Conservation (phyloP, 2,797 vertebrate species). For the Lacerta bilineata region DNA sequence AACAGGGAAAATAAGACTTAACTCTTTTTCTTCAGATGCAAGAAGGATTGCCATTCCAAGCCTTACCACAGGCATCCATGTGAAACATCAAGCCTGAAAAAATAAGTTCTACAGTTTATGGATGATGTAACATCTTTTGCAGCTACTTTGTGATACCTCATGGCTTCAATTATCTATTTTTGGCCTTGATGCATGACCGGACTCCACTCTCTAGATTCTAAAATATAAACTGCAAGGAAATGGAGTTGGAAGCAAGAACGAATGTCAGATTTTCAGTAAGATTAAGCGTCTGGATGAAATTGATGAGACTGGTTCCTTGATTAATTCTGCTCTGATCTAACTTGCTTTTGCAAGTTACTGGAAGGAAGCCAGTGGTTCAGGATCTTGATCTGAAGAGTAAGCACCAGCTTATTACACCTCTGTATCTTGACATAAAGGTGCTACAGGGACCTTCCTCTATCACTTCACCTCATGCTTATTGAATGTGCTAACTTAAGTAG, state of each 20-base stretch:
- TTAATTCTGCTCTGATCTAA: constrained; percentile 63
- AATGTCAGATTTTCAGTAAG: constrained; percentile 65
- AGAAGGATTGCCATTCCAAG: neutral
- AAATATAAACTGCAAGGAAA: constrained; percentile 63
- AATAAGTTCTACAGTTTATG: neutral
- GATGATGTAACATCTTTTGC: neutral
- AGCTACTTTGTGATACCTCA: constrained; percentile 33
- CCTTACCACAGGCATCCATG: neutral
- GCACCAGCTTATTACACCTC: neutral
- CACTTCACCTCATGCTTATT: neutral
- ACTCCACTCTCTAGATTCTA: constrained; percentile 41
- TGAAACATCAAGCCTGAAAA: neutral
- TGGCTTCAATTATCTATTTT: constrained; percentile 40
- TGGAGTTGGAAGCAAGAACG: constrained; percentile 62
- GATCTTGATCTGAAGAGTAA: constrained; percentile 7
- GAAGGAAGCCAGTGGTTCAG: constrained; percentile 64
- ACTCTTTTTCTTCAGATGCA: neutral
- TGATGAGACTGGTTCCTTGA: constrained; percentile 68
- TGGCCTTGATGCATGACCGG: constrained; percentile 59
- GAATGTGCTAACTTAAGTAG: neutral
- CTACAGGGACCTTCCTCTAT: neutral
- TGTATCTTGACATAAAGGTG: neutral
- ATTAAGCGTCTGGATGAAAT: constrained; percentile 69
- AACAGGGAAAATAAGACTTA: neutral
- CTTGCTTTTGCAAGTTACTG: constrained; percentile 57